Evolutionary conservation across 2,888 invertebrate genomes (phyloP), one percentile per base, ranked within the genome.

Genomic region (Litoditis marina): DNA sequence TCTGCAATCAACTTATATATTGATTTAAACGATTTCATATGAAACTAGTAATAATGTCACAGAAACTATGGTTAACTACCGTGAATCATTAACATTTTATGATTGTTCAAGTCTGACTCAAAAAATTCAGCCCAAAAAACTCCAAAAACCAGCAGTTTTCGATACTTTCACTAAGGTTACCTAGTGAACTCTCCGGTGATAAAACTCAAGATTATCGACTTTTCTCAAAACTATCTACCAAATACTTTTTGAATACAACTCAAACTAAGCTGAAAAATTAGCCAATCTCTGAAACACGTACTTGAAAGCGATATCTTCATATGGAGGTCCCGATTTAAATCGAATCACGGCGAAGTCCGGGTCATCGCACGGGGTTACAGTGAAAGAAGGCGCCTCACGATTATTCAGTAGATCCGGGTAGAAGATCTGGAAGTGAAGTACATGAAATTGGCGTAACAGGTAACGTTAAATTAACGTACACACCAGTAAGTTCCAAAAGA

Each of bases 391-490:
- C 16, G 96, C 93, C 63, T 89, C 87, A 68, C 87, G 88, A 83
- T 94, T 93, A 84, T 96, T 92, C 77, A 98, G 94, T 66, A 98
- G 88, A 87, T 99, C 98, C 0, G 98, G 96, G 86, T 95, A 99
- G 86, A 99, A 98, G 78, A 98, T 98, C 86, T 86, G 77, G 19
- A 83, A 80, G 42, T 71, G 49, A 36, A 36, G n/a, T 1, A 16
- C 13, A 36, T 36, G 11, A 36, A 36, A n/a, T n/a, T n/a, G n/a
- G n/a, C n/a, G n/a, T n/a, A n/a, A n/a, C n/a, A n/a, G n/a, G n/a
- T n/a, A n/a, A n/a, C n/a, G n/a, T n/a, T n/a, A n/a, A n/a, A n/a
- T n/a, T n/a, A n/a, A n/a, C n/a, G n/a, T n/a, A n/a, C n/a, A n/a
- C n/a, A n/a, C n/a, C n/a, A n/a, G n/a, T n/a, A n/a, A n/a, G n/a